A percentile compares a stretch with the other conserved stretches of the same genome.
phyloP scores from a whole-genome alignment of 2,113 vertebrate genomes.

The Gasterosteus nipponicus region DNA sequence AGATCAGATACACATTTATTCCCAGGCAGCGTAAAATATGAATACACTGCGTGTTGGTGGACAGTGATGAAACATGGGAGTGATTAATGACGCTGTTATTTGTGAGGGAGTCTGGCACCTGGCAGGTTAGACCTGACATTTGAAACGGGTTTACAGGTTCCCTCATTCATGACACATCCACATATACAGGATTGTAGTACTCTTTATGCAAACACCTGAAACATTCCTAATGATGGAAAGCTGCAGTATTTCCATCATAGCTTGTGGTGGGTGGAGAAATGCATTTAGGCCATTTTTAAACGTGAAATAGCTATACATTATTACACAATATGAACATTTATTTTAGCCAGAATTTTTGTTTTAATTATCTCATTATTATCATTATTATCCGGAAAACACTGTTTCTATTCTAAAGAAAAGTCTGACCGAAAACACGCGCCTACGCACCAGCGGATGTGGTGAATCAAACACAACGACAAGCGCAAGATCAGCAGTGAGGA shows the following conservation, averaged over 20 bases:
- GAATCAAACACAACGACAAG: conserved; percentile 19
- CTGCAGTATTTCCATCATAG: background rate
- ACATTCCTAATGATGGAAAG: background rate
- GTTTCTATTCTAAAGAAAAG: too few relatives aligned
- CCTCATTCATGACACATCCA: background rate
- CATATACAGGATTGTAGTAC: background rate
- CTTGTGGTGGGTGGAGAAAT: background rate
- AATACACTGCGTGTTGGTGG: background rate
- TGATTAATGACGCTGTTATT: background rate
- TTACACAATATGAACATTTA: background rate
- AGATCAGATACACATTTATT: conserved; percentile 23
- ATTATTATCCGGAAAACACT: background rate
- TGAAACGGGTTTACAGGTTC: conserved; percentile 8
- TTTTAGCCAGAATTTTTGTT: background rate
- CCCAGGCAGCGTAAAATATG: background rate
- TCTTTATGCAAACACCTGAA: background rate
- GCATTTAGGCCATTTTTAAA: background rate
- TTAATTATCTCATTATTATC: background rate
- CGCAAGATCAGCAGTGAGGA: conserved; percentile 29
- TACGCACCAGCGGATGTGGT: conserved; percentile 58
- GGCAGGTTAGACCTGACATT: background rate
- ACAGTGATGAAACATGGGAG: conserved; percentile 1
- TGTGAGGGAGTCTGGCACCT: background rate
- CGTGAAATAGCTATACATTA: background rate
- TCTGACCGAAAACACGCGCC: background rate